Evolutionary conservation across 2,113 vertebrate species (phyloP), one percentile per base, ranked within the genome.

Genomic region (Morone saxatilis): DNA sequence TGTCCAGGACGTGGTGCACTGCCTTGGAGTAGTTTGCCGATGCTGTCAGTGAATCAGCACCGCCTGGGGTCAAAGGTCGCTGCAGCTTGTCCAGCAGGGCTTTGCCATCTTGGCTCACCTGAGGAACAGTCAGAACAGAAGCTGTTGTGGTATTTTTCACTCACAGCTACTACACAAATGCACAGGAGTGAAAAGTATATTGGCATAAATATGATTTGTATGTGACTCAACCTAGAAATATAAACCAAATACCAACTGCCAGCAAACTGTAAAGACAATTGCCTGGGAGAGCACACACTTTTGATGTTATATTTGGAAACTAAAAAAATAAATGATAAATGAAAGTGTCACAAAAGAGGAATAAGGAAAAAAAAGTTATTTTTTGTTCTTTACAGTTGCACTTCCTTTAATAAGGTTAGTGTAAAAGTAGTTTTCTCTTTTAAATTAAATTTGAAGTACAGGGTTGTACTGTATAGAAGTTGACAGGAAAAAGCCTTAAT

Each of bases 41-140:
- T 20, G 98, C 98, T 0, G 98, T 99, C 16, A 99, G 93, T 4
- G 98, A 99, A 87, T 99, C 98, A 0, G 98, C 97, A 59, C 97
- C 96, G 86, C 98, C 97, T 0, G 98, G 98, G 50, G 98, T 99
- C 94, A 99, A 86, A 67, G 98, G 98, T 78, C 98, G 95, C 90
- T 99, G 98, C 69, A 99, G 96, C 91, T 99, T 99, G 92, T 99
- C 98, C 63, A 99, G 93, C 61, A 99, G 94, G 0, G 97, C 97
- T 95, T 99, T 99, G 71, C 98, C 98, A 16, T 99, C 98, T 91
- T 99, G 98, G 91, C 98, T 99, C 78, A 99, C 97, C 98, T 99
- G 91, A 40, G 12, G 20, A 65, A 53, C 16, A 56, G 53, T n/a
- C 20, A 50, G 36, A 59, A 81, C 51, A 73, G 16, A 14, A 16